A percentile compares a stretch with the other conserved stretches of the same genome.
Conservation (phyloP, 2,113 vertebrate genomes). For the Corydoras maculifer region DNA sequence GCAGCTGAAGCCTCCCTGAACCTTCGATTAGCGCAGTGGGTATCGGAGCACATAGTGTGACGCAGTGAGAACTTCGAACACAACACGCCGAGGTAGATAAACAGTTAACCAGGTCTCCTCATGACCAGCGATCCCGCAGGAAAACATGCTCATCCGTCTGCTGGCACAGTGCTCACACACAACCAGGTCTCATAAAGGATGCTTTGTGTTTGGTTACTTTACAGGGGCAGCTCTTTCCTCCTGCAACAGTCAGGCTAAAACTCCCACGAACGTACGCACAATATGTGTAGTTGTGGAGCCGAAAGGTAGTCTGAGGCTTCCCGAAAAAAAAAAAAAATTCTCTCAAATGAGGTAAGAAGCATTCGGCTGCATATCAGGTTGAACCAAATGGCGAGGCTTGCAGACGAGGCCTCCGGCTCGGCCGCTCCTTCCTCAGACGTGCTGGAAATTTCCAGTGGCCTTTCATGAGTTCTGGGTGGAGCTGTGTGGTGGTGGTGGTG, state of each 20-base stretch:
- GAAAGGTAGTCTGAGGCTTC: neutral
- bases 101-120: too few species aligned
- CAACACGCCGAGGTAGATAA: too few species aligned
- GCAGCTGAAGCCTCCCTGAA: too few species aligned
- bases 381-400: slow-evolving; percentile 1
- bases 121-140: neutral
- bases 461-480: slow-evolving; percentile 16
- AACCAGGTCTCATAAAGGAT: slow-evolving; percentile 20
- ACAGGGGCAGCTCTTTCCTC: neutral
- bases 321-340: too few species aligned
- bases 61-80: too few species aligned
- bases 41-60: too few species aligned
- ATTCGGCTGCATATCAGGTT: neutral
- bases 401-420: neutral
- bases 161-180: neutral
- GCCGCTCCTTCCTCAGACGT: neutral
- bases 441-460: slow-evolving; percentile 32
- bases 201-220: slow-evolving; percentile 36
- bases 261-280: slow-evolving; percentile 6
- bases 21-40: too few species aligned
- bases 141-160: neutral
- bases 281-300: neutral
- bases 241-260: neutral
- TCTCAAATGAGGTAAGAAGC: neutral
- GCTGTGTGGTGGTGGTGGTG: neutral